phyloP scores from a whole-genome alignment of 2,888 invertebrate species.

The Ornithoptera alexandrae region DNA sequence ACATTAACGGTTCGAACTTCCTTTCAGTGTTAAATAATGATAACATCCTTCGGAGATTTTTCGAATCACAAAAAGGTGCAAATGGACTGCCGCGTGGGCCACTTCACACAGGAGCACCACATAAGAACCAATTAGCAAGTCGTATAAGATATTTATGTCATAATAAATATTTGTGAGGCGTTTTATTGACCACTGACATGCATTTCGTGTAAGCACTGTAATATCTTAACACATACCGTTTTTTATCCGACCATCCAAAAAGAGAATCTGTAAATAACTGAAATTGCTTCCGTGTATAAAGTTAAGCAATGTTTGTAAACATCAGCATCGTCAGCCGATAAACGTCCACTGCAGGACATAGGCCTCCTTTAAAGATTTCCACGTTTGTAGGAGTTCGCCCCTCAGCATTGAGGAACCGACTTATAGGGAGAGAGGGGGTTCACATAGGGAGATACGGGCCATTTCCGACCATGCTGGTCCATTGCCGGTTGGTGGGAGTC shows the following conservation, averaged over 20 bases:
- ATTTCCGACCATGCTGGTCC: too few species aligned
- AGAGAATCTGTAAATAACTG: neutral
- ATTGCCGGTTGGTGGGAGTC: too few species aligned
- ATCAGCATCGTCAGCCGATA: too few species aligned
- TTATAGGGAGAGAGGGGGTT: too few species aligned
- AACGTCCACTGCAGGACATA: too few species aligned
- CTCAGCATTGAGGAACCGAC: too few species aligned
- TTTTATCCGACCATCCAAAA: neutral
- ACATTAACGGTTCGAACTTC: neutral
- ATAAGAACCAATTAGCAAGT: conserved; percentile 49
- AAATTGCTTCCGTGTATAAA: too few species aligned
- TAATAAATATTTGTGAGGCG: conserved; percentile 38
- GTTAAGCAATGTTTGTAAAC: too few species aligned
- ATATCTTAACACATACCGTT: neutral
- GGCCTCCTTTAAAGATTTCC: too few species aligned
- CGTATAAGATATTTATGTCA: conserved; percentile 46
- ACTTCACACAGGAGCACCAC: conserved; percentile 47
- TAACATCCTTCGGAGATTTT: conserved; percentile 16
- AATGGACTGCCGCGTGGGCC: conserved; percentile 48
- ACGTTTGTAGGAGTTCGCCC: too few species aligned
- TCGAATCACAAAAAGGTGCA: conserved; percentile 40
- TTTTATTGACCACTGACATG: conserved; percentile 38
- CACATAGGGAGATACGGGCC: too few species aligned
- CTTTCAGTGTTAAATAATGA: conserved; percentile 20
- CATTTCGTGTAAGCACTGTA: conserved; percentile 33